Evolutionary conservation across 2,113 vertebrate genomes (phyloP).

Genomic region (Balaenoptera acutorostrata): DNA sequence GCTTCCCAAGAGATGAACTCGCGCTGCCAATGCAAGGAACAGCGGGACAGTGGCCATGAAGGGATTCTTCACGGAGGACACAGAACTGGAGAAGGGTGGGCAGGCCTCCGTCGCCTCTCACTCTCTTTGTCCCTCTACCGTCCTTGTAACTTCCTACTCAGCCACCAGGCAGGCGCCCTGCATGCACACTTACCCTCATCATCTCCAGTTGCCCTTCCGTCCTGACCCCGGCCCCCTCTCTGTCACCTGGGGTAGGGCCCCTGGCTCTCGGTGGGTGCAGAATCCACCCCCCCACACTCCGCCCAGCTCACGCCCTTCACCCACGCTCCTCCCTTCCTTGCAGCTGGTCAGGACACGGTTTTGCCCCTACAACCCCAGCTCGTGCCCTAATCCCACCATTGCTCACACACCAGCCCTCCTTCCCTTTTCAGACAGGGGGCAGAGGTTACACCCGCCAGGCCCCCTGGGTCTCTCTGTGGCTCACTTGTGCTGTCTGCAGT

Average conservation of each 20-base stretch:
- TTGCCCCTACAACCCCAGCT: background rate
- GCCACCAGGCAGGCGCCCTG: background rate
- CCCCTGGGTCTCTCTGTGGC: background rate
- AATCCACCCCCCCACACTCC: background rate
- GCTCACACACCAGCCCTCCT: background rate
- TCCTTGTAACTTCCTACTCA: background rate
- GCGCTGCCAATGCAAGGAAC: accelerated
- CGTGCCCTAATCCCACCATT: accelerated
- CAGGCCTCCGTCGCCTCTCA: background rate
- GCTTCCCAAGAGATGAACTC: background rate
- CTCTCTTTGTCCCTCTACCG: background rate
- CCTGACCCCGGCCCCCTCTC: background rate
- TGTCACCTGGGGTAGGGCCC: background rate
- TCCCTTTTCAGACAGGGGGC: background rate
- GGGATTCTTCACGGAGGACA: background rate
- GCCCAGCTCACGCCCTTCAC: accelerated
- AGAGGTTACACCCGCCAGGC: background rate
- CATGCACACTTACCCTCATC: background rate
- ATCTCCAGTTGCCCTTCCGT: background rate
- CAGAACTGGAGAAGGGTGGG: background rate
- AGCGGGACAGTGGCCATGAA: background rate
- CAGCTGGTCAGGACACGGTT: background rate
- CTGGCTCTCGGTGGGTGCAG: background rate
- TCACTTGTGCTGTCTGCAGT: background rate
- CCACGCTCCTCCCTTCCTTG: background rate